These are phyloP conservation scores for Notamacropus eugenii DNA, from an alignment of 2,797 vertebrate genomes.

Conservation along the genomic window DNA sequence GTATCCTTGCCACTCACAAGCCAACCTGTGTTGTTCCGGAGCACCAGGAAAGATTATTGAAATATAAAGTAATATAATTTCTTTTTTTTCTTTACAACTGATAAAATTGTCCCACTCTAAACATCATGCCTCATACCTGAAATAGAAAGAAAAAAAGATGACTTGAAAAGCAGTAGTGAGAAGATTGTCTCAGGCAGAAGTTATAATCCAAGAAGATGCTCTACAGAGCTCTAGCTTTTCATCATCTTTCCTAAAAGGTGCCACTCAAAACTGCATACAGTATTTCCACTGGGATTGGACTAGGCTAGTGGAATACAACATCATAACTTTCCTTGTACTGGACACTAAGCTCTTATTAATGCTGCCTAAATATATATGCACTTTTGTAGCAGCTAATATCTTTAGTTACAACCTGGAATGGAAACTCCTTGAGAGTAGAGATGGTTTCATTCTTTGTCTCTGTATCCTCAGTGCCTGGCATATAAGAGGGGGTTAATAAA, in stretches of 20 bases:
- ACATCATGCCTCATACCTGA: background rate
- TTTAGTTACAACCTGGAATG: background rate
- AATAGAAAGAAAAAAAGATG: background rate
- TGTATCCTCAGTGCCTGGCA: background rate
- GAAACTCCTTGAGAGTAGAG: background rate
- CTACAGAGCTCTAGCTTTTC: background rate
- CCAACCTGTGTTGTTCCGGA: background rate
- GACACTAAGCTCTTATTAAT: background rate
- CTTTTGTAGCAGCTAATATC: constrained; percentile 3
- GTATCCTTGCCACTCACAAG: background rate
- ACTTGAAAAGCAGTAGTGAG: background rate
- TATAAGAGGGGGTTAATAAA: background rate
- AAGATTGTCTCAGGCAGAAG: background rate
- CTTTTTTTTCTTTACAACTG: background rate
- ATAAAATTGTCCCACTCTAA: background rate
- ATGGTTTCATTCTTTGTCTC: background rate
- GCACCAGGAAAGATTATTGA: background rate
- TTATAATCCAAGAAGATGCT: background rate
- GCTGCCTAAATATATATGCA: background rate
- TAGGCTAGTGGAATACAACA: background rate
- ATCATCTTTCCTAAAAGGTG: background rate
- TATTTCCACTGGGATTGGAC: background rate
- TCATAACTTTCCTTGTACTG: background rate
- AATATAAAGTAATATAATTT: background rate
- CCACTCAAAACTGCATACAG: background rate